Evolutionary conservation across 2,888 invertebrate species (phyloP).

Genomic region (Rhagium mordax): DNA sequence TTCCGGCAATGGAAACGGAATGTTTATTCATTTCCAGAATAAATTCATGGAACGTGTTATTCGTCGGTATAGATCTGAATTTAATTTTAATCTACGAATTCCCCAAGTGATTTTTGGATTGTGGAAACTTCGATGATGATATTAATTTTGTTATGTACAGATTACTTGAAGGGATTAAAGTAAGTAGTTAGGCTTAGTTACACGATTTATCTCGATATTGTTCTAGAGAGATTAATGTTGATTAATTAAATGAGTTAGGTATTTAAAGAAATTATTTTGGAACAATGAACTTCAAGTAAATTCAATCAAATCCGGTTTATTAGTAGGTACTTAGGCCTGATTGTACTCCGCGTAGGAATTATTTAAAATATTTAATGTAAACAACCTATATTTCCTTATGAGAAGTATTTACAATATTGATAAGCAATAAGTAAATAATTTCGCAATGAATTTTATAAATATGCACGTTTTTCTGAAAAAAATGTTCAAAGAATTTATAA

Average conservation of each 20-base stretch:
- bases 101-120: constrained; percentile 1
- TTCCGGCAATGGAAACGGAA: constrained; percentile 51
- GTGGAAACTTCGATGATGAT: background rate
- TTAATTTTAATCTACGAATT: constrained; percentile 17
- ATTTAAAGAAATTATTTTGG: background rate
- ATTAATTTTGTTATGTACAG: background rate
- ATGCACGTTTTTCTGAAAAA: too few species aligned
- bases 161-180: background rate
- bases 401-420: too few species aligned
- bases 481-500: too few species aligned
- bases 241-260: background rate
- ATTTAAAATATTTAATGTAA: too few species aligned
- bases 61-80: constrained; percentile 1
- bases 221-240: background rate
- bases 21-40: constrained; percentile 52
- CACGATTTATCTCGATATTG: background rate
- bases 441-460: too few species aligned
- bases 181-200: background rate
- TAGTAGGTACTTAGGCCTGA: too few species aligned
- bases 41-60: constrained; percentile 40
- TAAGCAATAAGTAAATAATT: too few species aligned
- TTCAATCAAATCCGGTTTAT: too few species aligned
- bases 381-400: too few species aligned
- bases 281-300: too few species aligned
- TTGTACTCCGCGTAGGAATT: too few species aligned